Conservation (phyloP, 92 coral and sea anemone species). For the Muricea muricata region DNA sequence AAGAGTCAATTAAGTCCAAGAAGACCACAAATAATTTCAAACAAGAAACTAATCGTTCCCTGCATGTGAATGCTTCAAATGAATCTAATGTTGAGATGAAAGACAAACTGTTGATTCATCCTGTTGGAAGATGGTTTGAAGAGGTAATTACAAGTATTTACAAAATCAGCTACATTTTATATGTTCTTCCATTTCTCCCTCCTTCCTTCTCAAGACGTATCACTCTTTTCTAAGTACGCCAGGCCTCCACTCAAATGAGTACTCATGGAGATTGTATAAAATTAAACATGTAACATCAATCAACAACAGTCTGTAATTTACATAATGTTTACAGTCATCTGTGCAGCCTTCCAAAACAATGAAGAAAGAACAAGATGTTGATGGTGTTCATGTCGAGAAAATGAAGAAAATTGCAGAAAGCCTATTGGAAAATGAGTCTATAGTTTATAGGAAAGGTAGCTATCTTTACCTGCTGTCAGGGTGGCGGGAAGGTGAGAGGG, state of each 20-base stretch:
- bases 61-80: neutral
- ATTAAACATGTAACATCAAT: too few species aligned
- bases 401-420: conserved; percentile 71
- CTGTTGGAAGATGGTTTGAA: conserved; percentile 92
- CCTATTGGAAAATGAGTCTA: conserved; percentile 77
- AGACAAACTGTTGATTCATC: conserved; percentile 67
- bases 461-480: too few species aligned
- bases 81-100: neutral
- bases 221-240: too few species aligned
- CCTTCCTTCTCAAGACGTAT: too few species aligned
- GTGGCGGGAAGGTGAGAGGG: too few species aligned
- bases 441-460: conserved; percentile 79
- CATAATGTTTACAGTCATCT: neutral
- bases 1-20: neutral
- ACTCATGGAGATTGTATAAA: too few species aligned
- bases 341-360: neutral
- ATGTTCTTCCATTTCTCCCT: too few species aligned
- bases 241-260: too few species aligned
- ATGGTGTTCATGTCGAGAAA: conserved; percentile 32
- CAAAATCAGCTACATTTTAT: too few species aligned
- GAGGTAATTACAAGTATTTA: conserved; percentile 57
- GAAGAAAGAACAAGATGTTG: conserved; percentile 14
- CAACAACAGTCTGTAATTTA: too few species aligned
- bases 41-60: too few species aligned
- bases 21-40: conserved; percentile 7